Base-by-base conservation (phyloP, 2,113 vertebrate genomes). In the Abramis brama region DNA sequence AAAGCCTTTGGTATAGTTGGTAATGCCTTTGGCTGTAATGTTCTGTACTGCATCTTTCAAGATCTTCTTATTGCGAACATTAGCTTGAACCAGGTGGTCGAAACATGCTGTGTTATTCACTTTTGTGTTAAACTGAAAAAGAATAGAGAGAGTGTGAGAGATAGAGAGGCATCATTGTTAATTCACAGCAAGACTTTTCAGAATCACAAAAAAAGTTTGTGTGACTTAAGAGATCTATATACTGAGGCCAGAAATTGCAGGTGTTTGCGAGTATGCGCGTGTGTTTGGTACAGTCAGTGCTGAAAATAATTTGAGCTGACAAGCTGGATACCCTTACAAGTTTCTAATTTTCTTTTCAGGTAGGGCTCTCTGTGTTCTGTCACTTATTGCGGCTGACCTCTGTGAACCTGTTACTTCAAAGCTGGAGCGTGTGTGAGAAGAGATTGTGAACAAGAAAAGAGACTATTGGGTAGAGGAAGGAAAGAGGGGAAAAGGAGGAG, bases 51-150 rank as follows among this genome's bases (percentile, higher is more conserved):
- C 97, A 43, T 99, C 98, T 93, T 99, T 99, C 91, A 99, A 91
- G 84, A 98, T 95, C 94, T 99, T 99, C 94, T 99, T 99, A 92
- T 99, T 99, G 89, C 98, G 96, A 68, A 99, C 98, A 15, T 99
- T 99, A 82, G 98, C 98, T 92, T 99, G 98, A 82, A 99, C 98
- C 87, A 99, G 97, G 85, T 98, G 97, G 85, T 97, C 95, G 86
- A 99, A 99, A 90, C 98, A 99, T 45, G 97, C 98, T 27, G 98
- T 97, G 7, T 97, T 97, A 84, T 97, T 97, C 87, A 98, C 98
- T 68, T 96, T 95, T 75, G 97, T 98, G 94, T 99, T 99, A 91
- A 99, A 99, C 98, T 99, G 93, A 0, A 85, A 88, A 25, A 70
- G 19, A 71, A 87, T 23, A 89, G 47, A 89, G 43, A 78, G 60